Percentiles rank a stretch among this genome's conserved stretches.
phyloP scores from a whole-genome alignment of 2,888 invertebrate genomes.

The Falcaria lacertinaria region DNA sequence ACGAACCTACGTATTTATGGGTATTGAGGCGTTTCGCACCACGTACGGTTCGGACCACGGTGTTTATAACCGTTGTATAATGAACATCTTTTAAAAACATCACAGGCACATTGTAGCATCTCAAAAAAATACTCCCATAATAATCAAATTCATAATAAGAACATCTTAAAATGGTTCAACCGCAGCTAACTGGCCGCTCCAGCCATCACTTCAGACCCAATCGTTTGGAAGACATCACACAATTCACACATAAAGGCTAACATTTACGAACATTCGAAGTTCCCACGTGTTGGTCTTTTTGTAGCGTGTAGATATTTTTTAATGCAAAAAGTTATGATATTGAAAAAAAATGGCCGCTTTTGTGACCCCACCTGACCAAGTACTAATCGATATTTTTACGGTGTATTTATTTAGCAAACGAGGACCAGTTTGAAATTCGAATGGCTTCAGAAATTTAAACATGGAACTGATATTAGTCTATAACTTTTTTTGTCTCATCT shows the following conservation, averaged over 20 bases:
- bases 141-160: background rate
- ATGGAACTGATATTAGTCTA: too few relatives aligned
- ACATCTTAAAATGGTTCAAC: conserved; percentile 8
- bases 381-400: conserved; percentile 25
- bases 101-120: too few relatives aligned
- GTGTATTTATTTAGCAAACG: conserved; percentile 19
- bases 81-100: too few relatives aligned
- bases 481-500: too few relatives aligned
- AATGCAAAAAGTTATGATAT: background rate
- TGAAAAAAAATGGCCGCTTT: conserved; percentile 5
- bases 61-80: too few relatives aligned
- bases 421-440: background rate
- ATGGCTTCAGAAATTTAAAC: background rate
- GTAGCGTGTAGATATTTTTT: conserved; percentile 15
- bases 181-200: conserved; percentile 11
- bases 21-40: too few relatives aligned
- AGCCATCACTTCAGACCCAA: conserved; percentile 12
- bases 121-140: background rate
- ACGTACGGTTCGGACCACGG: too few relatives aligned
- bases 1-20: too few relatives aligned
- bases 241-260: conserved; percentile 3
- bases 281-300: too few relatives aligned
- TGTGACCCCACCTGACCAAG: conserved; percentile 16
- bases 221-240: conserved; percentile 12
- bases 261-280: conserved; percentile 12